Evolutionary conservation across 1,140 invertebrate genomes (phyloP).

Genomic region (Coptotermes formosanus): DNA sequence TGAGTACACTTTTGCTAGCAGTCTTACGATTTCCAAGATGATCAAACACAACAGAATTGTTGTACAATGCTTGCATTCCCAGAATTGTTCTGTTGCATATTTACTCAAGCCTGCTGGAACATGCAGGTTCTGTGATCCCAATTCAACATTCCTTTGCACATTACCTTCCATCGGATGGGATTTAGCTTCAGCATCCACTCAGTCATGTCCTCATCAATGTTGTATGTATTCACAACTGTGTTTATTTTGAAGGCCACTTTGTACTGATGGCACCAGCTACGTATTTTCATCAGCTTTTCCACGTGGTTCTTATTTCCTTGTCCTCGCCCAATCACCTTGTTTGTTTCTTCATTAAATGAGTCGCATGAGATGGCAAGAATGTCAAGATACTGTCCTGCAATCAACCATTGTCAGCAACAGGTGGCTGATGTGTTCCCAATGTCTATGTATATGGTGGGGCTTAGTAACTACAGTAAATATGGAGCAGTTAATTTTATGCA

Average conservation of each 20-base stretch:
- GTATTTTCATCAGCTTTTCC: slow-evolving; percentile 45
- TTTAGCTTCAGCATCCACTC: slow-evolving; percentile 45
- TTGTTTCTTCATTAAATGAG: slow-evolving; percentile 48
- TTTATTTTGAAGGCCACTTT: slow-evolving; percentile 54
- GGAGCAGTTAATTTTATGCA: too few species aligned
- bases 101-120: too few species aligned
- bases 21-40: too few species aligned
- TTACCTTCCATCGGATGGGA: slow-evolving; percentile 49
- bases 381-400: slow-evolving; percentile 42
- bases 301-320: slow-evolving; percentile 48
- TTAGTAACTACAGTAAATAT: too few species aligned
- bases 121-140: too few species aligned
- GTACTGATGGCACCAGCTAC: slow-evolving; percentile 48
- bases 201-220: slow-evolving; percentile 51
- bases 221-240: slow-evolving; percentile 53
- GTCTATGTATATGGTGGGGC: too few species aligned
- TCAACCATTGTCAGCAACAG: neutral
- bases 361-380: slow-evolving; percentile 51
- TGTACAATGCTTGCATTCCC: too few species aligned
- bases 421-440: too few species aligned
- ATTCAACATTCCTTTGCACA: too few species aligned
- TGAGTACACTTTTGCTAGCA: too few species aligned
- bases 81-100: too few species aligned
- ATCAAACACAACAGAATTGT: too few species aligned
- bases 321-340: slow-evolving; percentile 47